Conservation (phyloP, 2,113 vertebrate genomes). For the Patagioenas fasciata region DNA sequence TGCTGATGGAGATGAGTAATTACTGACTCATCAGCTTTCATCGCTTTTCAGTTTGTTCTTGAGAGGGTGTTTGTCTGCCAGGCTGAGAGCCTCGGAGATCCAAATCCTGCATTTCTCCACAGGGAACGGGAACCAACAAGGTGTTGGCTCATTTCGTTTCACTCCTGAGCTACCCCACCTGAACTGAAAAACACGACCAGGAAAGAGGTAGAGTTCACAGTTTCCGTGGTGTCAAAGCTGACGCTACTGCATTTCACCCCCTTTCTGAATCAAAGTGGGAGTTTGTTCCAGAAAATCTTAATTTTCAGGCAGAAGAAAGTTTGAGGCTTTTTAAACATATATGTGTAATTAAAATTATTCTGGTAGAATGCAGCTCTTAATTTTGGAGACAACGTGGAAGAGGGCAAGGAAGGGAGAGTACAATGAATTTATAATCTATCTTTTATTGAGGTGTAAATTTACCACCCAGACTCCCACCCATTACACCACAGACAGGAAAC, state of each 20-base stretch:
- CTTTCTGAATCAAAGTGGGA: neutral
- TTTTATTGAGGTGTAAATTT: conserved; percentile 33
- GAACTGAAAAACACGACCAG: neutral
- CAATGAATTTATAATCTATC: conserved; percentile 40
- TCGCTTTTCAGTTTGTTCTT: neutral
- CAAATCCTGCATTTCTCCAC: neutral
- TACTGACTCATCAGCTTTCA: neutral
- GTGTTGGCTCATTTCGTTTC: neutral
- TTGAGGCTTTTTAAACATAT: neutral
- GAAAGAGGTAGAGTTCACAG: neutral
- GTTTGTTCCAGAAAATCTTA: neutral
- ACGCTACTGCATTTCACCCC: neutral
- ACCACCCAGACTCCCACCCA: conserved; percentile 33
- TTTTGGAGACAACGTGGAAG: neutral
- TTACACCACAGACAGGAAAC: conserved; percentile 62
- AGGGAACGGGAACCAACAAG: neutral
- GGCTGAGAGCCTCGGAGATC: neutral
- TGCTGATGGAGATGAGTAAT: neutral
- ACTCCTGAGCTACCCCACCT: neutral
- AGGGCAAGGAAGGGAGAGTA: neutral
- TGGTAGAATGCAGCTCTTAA: neutral
- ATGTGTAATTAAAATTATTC: neutral
- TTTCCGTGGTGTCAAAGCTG: neutral
- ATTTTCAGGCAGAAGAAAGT: neutral
- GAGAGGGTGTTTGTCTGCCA: neutral